These are phyloP conservation scores for Patella caerulea DNA, from an alignment of 2,888 invertebrate species.

Conservation along the genomic window DNA sequence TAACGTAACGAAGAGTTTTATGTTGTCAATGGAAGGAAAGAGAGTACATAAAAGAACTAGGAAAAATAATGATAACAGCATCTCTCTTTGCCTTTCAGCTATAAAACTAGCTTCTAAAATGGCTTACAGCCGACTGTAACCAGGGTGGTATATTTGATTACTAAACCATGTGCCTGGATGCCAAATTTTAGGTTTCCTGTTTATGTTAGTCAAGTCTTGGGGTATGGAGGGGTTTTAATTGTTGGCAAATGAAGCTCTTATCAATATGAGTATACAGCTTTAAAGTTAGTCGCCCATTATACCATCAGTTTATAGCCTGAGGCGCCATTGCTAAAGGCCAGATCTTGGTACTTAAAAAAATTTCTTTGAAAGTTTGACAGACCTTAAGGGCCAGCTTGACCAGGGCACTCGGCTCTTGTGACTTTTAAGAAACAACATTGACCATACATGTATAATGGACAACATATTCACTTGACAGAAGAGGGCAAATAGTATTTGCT, in stretches of 20 bases:
- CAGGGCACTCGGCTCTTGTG: too few species aligned
- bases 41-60: conserved; percentile 3
- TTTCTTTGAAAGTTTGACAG: too few species aligned
- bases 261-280: background rate
- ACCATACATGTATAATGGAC: too few species aligned
- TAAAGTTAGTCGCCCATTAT: too few species aligned
- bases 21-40: background rate
- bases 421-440: too few species aligned
- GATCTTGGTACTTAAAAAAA: too few species aligned
- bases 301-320: too few species aligned
- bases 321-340: too few species aligned
- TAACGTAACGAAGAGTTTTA: background rate
- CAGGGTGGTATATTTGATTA: conserved; percentile 7
- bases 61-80: conserved; percentile 5
- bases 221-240: background rate
- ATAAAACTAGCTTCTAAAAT: background rate
- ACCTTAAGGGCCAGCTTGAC: too few species aligned
- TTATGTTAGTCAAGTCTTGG: background rate
- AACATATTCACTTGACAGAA: too few species aligned
- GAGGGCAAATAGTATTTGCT: too few species aligned
- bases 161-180: conserved; percentile 10
- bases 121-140: background rate
- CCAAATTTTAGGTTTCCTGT: conserved; percentile 9
- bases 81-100: background rate
- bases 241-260: conserved; percentile 7